Evolutionary conservation across 2,113 vertebrate genomes (phyloP), one percentile per base, ranked within the genome.

Genomic region (Grus americana): DNA sequence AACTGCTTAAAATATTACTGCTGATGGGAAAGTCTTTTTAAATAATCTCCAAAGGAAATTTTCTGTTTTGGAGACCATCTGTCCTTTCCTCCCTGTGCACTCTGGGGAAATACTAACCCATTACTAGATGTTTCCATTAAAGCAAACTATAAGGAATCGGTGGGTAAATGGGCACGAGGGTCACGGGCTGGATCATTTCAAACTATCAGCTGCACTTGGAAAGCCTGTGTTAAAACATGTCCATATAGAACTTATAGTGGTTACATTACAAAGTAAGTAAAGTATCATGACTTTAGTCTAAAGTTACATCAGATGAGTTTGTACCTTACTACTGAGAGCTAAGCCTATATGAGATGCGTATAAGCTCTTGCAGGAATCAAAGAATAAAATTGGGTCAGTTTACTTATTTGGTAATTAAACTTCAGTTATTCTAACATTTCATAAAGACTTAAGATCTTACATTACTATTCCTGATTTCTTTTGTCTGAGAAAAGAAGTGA

Each of bases 11-110:
- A 96, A 97, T 94, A 78, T 72, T 87, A 59, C 47, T 26, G 57
- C 68, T 88, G 67, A 79, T 94, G 95, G 93, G 88, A 96, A 97
- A 92, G 34, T 78, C 57, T 88, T 86, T 92, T 90, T 0, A 94
- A 96, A 86, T 70, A 70, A 94, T 59, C 47, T 92, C 79, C 72
- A 93, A 92, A 94, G 92, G 92, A 96, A 96, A 88, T 95, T 90
- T 95, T 94, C 82, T 94, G 36, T 90, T 94, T 95, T 82, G 47
- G 63, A 80, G 29, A 58, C 63, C 44, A 75, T 96, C 79, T 94
- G 86, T 88, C 81, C 57, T 93, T 95, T 92, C 72, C 76, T 94
- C 32, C 32, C 44, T 79, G 10, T 54, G 34, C 46, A 73, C 95
- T 93, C 92, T 42, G 65, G 92, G 95, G 92, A 96, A 87, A 96